Evolutionary conservation across 1,140 invertebrate genomes (phyloP).

Genomic region (Tachypleus tridentatus): DNA sequence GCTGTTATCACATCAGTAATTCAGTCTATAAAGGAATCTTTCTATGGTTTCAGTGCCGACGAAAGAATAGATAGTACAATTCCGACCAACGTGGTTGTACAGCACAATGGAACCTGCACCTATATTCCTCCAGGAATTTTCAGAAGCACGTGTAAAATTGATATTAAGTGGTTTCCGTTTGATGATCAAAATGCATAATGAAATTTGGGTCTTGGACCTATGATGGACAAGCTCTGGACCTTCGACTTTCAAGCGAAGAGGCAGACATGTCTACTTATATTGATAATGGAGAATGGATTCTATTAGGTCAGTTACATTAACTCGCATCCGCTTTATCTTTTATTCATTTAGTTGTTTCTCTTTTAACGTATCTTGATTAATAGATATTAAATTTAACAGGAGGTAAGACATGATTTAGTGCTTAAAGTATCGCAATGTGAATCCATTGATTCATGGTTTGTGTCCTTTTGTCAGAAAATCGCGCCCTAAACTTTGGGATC

Average conservation of each 20-base stretch:
- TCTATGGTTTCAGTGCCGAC: slow-evolving; percentile 67
- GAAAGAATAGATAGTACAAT: slow-evolving; percentile 97
- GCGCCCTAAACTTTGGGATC: too few relatives aligned
- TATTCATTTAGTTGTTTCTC: too few relatives aligned
- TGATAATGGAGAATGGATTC: slow-evolving; percentile 95
- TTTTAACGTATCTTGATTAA: too few relatives aligned
- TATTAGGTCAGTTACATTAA: slow-evolving; percentile 62
- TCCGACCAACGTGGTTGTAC: slow-evolving; percentile 92
- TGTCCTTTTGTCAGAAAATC: too few relatives aligned
- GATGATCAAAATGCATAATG: slow-evolving; percentile 97
- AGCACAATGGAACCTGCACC: slow-evolving; percentile 83
- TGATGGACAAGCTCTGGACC: slow-evolving; percentile 82
- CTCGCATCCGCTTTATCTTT: neutral
- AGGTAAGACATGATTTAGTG: too few relatives aligned
- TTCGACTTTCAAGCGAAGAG: slow-evolving; percentile 74
- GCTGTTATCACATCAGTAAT: too few relatives aligned
- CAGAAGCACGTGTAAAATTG: slow-evolving; percentile 98
- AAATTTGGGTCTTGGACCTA: slow-evolving; percentile 98
- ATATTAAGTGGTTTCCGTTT: slow-evolving; percentile 99
- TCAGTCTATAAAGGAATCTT: neutral
- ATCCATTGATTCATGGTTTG: too few relatives aligned
- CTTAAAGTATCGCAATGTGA: too few relatives aligned
- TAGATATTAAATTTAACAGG: too few relatives aligned
- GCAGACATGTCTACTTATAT: slow-evolving; percentile 92
- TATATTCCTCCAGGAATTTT: slow-evolving; percentile 98